Base-by-base conservation (phyloP, 2,888 invertebrate genomes). In the Lasius fuliginosus region DNA sequence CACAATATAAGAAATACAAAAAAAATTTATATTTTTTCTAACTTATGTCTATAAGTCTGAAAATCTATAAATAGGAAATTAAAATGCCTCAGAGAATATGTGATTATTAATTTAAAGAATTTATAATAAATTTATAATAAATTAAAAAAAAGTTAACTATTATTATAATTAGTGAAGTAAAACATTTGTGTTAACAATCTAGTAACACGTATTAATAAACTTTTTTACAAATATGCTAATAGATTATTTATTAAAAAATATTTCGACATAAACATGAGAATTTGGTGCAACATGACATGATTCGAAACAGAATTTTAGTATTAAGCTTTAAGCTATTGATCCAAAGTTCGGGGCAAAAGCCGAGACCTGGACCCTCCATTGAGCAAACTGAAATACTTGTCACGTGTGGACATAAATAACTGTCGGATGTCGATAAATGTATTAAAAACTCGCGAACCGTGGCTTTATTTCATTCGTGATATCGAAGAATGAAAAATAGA, bases 401-500 rank as follows among this genome's bases (percentile, higher is more conserved):
- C 86, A 85, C 85, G 74, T 75, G 82, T 71, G 86, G 87, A 90
- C 92, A 93, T 93, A 93, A 93, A 93, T 93, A 93, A 93, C 93
- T 91, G 89, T 85, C 91, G 92, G 93, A 93, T 92, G 92, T 91
- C 92, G 92, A 91, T 92, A 93, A 93, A 92, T 92, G 93, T 92
- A 92, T 92, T 93, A 92, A 92, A 92, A 93, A 92, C 92, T 92
- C 92, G 92, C 93, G 92, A 91, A 93, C 91, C 92, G 92, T 92
- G 92, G 92, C 93, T 93, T 89, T 86, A 87, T 93, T 93, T 92
- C 93, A 92, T 91, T 60, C 73, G 92, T 89, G 91, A 89, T 92
- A 92, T 90, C 88, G 85, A 90, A 89, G 36, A 65, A 89, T 69
- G n/a, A 90, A 90, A 90, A 89, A 91, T 91, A 87, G 91, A 91